Evolutionary conservation across 2,888 invertebrate genomes (phyloP).

Genomic region (Spicauda simplicius): DNA sequence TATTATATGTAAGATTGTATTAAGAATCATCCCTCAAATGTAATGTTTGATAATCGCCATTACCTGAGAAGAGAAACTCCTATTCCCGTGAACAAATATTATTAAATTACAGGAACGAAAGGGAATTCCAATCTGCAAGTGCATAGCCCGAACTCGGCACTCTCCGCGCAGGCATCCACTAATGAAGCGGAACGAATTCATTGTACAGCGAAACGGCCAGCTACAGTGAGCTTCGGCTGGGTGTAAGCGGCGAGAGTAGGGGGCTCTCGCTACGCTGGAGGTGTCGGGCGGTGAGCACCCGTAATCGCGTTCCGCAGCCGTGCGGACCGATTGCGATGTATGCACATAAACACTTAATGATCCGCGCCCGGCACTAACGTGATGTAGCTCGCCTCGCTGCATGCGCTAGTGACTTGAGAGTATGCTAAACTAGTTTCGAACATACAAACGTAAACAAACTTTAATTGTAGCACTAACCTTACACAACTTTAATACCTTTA

Average conservation of each 20-base stretch:
- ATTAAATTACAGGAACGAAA: conserved; percentile 39
- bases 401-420: neutral
- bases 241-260: neutral
- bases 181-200: conserved; percentile 48
- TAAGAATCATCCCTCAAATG: neutral
- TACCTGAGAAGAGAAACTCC: neutral
- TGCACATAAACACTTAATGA: conserved; percentile 35
- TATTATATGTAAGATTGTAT: too few species aligned
- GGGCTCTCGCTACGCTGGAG: neutral
- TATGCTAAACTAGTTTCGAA: neutral
- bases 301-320: conserved; percentile 32
- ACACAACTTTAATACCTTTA: too few species aligned
- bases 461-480: too few species aligned
- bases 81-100: conserved; percentile 8
- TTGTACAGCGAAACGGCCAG: conserved; percentile 34
- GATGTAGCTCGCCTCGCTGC: neutral
- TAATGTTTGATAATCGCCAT: neutral
- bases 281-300: conserved; percentile 8
- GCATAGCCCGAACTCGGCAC: conserved; percentile 37
- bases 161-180: conserved; percentile 44
- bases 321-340: conserved; percentile 36
- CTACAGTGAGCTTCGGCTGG: neutral
- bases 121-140: conserved; percentile 43
- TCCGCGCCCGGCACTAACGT: neutral
- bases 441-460: too few species aligned